Base-by-base conservation (phyloP, 2,797 vertebrate genomes). In the Scarus forsteni region DNA sequence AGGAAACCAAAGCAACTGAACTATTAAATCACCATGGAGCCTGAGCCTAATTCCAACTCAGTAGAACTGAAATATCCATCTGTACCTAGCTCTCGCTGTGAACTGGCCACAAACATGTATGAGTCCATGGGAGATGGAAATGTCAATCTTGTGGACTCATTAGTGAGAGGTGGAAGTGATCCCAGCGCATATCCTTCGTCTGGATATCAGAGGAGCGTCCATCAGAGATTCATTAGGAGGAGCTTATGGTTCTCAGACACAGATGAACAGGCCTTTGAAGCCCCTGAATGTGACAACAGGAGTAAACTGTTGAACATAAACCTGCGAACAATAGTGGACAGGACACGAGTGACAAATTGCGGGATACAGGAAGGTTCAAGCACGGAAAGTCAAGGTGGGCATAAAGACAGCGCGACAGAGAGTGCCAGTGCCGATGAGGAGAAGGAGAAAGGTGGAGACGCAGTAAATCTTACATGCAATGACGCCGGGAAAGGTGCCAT, bases 201-300 rank as follows among this genome's bases (percentile, higher is more conserved):
- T 60, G 93, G 88, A 73, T 94, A 94, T 56, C 93, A 93, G 52
- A 93, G 91, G 64, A 88, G 74, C 27, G 93, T 93, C 63, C 95
- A 94, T 65, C 96, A 96, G 89, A 94, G 97, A 58, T 99, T 99
- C 85, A 95, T 98, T 88, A 93, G 97, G 74, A 93, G 97, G 78
- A 98, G 94, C 58, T 93, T 98, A 65, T 97, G 98, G 93, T 97
- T 98, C 73, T 96, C 96, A 0, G 97, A 99, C 70, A 92, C 96
- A 50, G 98, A 97, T 52, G 97, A 97, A 61, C 95, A 93, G 70
- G 68, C 93, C 13, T 95, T 95, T 48, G 97, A 98, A 55, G 85
- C 93, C 0, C 83, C 94, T 1, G 97, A 97, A 83, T 92, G 93
- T 0, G 93, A 94, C 45, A 88, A 90, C 78, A 93, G 90, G 88